Evolutionary conservation across 1,140 invertebrate species (phyloP), one percentile per base, ranked within the genome.

Genomic region (Brachionus paranguensis): DNA sequence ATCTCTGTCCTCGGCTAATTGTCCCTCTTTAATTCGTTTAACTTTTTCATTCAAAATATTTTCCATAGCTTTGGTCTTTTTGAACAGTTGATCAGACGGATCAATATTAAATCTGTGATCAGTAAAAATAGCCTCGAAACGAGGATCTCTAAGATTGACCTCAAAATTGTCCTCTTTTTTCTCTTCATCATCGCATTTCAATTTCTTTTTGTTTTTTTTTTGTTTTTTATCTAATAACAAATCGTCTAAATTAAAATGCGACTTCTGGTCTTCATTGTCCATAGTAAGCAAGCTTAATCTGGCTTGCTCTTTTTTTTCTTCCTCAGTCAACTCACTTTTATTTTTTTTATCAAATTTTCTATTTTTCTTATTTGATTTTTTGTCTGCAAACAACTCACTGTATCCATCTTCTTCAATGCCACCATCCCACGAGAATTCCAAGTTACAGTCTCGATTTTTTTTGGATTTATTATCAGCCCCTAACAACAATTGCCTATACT

Each of bases 221-320:
- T 37, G 29, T 64, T 79, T 79, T 60, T 79, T 79, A 64, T 60
- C 76, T n/a, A 76, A 29, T 50, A 76, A 12, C 47, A 76, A 76
- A 50, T 76, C 72, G 27, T 76, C 72, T 8, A 81, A 20, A 68
- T 81, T 81, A 81, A 81, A 81, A 47, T 81, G 78, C 12, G 20
- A 41, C 20, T 81, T 81, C 2, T 81, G 78, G 20, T 81, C 78
- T 47, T 81, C 78, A n/a, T 50, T 17, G 53, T 81, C 78, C 53
- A 81, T 60, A 8, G 78, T 81, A 3, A 81, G 53, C n/a, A 81
- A 64, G 29, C 50, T 64, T 14, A 81, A 64, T 33, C 64, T 11
- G n/a, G 78, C 78, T 27, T 64, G 78, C n/a, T 81, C 78, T 41
- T 81, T 81, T 37, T 83, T 83, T 64, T 68, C 81, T 14, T 68